Evolutionary conservation across 2,888 invertebrate species (phyloP), one percentile per base, ranked within the genome.

Genomic region (Aspidapion aeneum): DNA sequence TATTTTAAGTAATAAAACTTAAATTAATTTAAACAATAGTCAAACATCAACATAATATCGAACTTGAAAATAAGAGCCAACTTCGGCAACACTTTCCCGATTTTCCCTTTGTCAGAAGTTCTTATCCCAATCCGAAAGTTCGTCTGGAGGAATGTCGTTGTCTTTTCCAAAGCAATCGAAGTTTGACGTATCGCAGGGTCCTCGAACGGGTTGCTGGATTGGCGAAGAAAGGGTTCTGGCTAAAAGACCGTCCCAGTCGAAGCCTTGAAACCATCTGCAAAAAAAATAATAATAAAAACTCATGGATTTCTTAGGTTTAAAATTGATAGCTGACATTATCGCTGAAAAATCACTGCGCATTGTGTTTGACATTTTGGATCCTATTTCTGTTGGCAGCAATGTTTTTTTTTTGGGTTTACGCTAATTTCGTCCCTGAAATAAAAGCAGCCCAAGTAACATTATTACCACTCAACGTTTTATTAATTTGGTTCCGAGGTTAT

Each of bases 221-320:
- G 86, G 86, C 1, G 87, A 84, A 63, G 81, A 79, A 18, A 87
- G 73, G 1, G 82, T 83, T 63, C 83, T 77, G 18, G 78, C 74
- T 59, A 80, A 75, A n/a, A 88, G 77, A 35, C 89, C 88, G 68
- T 88, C 87, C 90, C 90, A 90, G 74, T 90, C 89, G 76, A 90
- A 90, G 21, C 90, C 89, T 81, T 89, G 88, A 75, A 89, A 90
- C 89, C 89, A 90, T 71, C 89, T 88, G 74, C 1, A 78, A 78
- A 57, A 61, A 22, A 60, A 49, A 49, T n/a, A 17, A 55, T 21
- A 55, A 49, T 49, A 58, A 21, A 51, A 55, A 50, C n/a, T 18
- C 16, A 20, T n/a, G n/a, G n/a, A n/a, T n/a, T n/a, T n/a, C 48
- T 58, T 58, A 49, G 49, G 19, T 58, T 3, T 2, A 20, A 50